Evolutionary conservation across 1,140 invertebrate species (phyloP), one percentile per base, ranked within the genome.

Genomic region (Bombus huntii): DNA sequence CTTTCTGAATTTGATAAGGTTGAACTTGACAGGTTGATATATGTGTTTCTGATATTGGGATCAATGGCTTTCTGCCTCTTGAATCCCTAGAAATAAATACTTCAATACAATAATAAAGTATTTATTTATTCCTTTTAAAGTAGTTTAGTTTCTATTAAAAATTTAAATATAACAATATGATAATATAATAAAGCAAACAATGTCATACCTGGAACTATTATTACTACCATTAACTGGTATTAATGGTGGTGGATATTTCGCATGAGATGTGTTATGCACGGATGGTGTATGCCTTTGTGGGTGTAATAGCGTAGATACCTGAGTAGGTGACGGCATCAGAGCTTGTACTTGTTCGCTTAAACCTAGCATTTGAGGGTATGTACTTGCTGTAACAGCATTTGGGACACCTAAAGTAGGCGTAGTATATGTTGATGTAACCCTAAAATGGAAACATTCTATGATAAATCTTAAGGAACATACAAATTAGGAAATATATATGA

Each of bases 1-100:
- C 97, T 92, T 97, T 97, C 90, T 98, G 97, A 53, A 98, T 96
- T 96, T 97, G 96, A 85, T 96, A 96, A 85, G 95, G 95, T 86
- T 97, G 97, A 91, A 96, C 97, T 95, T 97, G 96, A 91, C 96
- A 96, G 91, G 95, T 95, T 86, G 95, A 91, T 72, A 96, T 95
- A 86, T 94, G 95, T 81, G 96, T 95, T 92, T 97, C 97, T 31
- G 95, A 94, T 89, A 97, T 97, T 83, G 95, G 95, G 75, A 96
- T 97, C 80, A 97, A 95, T 90, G 96, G 94, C 92, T 96, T 97
- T 94, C 95, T 93, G 42, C 91, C 92, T 81, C 93, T 94, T 28
- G 93, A 91, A 82, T 95, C 93, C 84, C 94, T 94, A 85, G 68
- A 90, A 92, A 31, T 1, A 86, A 76, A 70, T 44, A 74, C 18